Evolutionary conservation across 2,797 vertebrate species (phyloP).

Genomic region (Chiroxiphia lanceolata): DNA sequence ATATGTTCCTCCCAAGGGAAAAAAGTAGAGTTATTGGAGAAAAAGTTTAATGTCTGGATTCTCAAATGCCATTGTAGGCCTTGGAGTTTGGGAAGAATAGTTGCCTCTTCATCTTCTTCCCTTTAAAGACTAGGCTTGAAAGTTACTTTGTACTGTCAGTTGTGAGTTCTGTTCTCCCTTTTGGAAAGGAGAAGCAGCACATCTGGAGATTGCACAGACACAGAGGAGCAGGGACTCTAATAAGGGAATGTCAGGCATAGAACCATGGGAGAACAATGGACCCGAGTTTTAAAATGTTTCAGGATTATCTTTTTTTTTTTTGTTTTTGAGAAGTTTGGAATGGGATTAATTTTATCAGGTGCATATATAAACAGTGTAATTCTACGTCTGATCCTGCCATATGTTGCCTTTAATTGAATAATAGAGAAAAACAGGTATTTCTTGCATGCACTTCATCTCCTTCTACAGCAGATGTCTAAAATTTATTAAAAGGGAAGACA

Average conservation of each 20-base stretch:
- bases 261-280: not conserved
- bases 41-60: not conserved
- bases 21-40: not conserved
- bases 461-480: not conserved
- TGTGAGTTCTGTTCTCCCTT: not conserved
- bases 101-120: not conserved
- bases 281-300: not conserved
- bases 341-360: not conserved
- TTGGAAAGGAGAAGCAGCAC: fast-evolving
- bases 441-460: not conserved
- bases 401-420: not conserved
- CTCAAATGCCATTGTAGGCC: not conserved
- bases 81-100: not conserved
- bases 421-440: not conserved
- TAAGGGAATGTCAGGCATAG: not conserved
- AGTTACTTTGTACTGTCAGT: not conserved
- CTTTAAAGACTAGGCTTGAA: not conserved
- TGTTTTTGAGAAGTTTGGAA: not conserved
- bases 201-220: not conserved
- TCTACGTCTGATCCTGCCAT: not conserved
- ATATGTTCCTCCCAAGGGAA: not conserved
- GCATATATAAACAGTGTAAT: not conserved
- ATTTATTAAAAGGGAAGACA: not conserved
- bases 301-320: not conserved
- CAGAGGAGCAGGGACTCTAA: not conserved